Evolutionary conservation across 2,113 vertebrate species (phyloP), one percentile per base, ranked within the genome.

Genomic region (Chamaea fasciata): DNA sequence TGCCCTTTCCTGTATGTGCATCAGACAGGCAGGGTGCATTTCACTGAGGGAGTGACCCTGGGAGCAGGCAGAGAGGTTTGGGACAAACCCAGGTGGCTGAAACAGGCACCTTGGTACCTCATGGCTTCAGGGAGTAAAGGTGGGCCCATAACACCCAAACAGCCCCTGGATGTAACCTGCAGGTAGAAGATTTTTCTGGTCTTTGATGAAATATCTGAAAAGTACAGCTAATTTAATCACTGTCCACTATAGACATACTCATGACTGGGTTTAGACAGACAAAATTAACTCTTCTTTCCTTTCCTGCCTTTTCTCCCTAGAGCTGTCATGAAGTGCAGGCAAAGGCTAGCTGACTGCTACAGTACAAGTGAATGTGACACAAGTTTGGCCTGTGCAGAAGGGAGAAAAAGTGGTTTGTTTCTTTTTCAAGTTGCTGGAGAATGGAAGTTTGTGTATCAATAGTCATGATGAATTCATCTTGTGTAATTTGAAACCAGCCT

Each of bases 391-490:
- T 63, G 17, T 69, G 78, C 39, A 62, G 67, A 52, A 90, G 52
- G 8, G 70, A 92, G 12, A 57, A 94, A 92, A 90, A 90, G 15
- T 14, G 50, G 44, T 74, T 76, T 67, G 49, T 82, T 95, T 75
- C 92, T 68, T 76, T 62, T 87, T 95, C 21, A 57, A 78, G 9
- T 56, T 86, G 67, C 16, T 60, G 28, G 42, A 39, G 73, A 96
- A 64, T 71, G 59, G 39, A 94, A 79, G 57, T 76, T 87, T 92
- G 76, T 83, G 35, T 90, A 75, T 85, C 31, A 4, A 93, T 78
- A 71, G 75, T 68, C 64, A 77, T 73, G 12, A 97, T 19, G 3
- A 96, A 96, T 95, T 73, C 79, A 67, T 95, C 94, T 85, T 74
- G 26, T 75, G 31, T 47, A 94, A 87, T 83, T 74, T 92, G 75